Evolutionary conservation across 1,140 invertebrate species (phyloP), one percentile per base, ranked within the genome.

Genomic region (Leptinotarsa defecta): DNA sequence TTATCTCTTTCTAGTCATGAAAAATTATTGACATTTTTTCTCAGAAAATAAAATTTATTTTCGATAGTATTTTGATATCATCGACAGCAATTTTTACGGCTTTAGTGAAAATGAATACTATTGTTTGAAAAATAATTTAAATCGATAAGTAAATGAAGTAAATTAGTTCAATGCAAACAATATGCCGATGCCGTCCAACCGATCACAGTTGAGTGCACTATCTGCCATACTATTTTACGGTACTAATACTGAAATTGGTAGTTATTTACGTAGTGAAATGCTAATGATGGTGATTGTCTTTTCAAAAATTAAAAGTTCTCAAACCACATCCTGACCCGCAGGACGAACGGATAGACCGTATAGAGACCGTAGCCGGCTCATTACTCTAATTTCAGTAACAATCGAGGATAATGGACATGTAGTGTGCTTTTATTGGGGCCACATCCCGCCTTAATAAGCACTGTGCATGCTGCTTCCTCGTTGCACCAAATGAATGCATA

Each of bases 371-470:
- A 71, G 69, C 67, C 73, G 78, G 75, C 75, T 80, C 80, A 80
- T 81, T 81, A 80, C 78, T 77, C 74, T 81, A 80, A 81, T 81
- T 81, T 68, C 65, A 76, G 73, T 73, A 73, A 76, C 73, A 73
- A 76, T 78, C 74, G 64, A 74, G 61, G 71, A 68, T 79, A 80
- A 81, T 81, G 74, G 68, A 65, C 79, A 81, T 74, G 77, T 80
- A 75, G 67, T 72, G 65, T 77, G 78, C 78, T 73, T 78, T 81
- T 79, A 81, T 81, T 76, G 80, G 77, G 78, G 78, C 77, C 77
- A 68, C 49, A 73, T 70, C 62, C 78, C 80, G 80, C 80, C 80
- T 68, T 81, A 81, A 81, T 81, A 80, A 81, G 76, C 77, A 80
- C 75, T 64, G 76, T 74, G 64, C 72, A 62, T 49, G 74, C 72